A percentile compares a stretch with the other conserved stretches of the same genome.
Evolutionary conservation across 1,140 invertebrate species (phyloP).

Genomic region (Sycophaga agraensis): DNA sequence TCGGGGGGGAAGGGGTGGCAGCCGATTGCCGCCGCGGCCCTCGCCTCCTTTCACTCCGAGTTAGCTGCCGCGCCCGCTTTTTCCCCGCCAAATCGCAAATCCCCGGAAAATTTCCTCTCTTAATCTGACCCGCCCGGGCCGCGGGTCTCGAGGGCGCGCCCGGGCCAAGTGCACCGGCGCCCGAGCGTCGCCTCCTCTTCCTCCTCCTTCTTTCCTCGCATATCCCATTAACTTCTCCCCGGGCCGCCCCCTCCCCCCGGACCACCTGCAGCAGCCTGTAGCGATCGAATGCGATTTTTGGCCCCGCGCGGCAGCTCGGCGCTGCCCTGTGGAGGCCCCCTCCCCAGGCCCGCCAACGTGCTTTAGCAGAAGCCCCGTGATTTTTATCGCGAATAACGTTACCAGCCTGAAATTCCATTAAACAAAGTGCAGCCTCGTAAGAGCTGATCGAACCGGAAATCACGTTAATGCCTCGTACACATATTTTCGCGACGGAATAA

Average conservation of each 20-base stretch:
- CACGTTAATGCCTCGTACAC: too few species aligned
- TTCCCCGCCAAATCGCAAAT: conserved; percentile 25
- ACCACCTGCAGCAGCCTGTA: not conserved
- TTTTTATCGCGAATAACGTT: conserved; percentile 10
- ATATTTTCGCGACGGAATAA: too few species aligned
- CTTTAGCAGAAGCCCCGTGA: not conserved
- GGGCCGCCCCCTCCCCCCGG: not conserved
- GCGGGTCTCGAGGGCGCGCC: too few species aligned
- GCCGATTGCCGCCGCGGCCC: too few species aligned
- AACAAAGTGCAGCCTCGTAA: not conserved
- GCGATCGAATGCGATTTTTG: conserved; percentile 3
- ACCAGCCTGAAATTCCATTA: not conserved
- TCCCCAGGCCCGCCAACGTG: not conserved
- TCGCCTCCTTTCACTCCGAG: conserved; percentile 24
- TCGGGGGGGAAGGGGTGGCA: too few species aligned
- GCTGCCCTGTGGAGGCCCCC: too few species aligned
- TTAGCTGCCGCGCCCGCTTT: conserved; percentile 12
- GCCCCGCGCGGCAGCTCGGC: too few species aligned
- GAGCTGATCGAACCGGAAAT: too few species aligned
- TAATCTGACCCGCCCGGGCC: not conserved
- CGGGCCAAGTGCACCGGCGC: too few species aligned
- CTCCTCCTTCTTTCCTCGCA: conserved; percentile 13
- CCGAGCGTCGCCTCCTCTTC: too few species aligned
- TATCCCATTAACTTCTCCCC: conserved; percentile 30
- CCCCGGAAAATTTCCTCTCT: conserved; percentile 28